phyloP scores from a whole-genome alignment of 2,113 vertebrate genomes.

The Pogona vitticeps region DNA sequence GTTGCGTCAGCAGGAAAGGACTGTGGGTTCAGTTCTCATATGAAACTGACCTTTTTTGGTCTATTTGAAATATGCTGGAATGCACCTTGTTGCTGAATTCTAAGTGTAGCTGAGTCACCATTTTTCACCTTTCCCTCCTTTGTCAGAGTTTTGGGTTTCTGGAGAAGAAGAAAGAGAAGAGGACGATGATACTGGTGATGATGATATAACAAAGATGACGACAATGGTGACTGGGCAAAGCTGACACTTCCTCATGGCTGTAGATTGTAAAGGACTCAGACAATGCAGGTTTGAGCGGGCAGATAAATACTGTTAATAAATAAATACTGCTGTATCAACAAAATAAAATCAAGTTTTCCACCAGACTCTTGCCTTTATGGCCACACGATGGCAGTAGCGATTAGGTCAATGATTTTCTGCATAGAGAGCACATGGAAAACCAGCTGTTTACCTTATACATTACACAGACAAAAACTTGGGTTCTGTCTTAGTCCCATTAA shows the following conservation, averaged over 20 bases:
- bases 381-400: not conserved
- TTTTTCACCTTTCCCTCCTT: not conserved
- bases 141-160: not conserved
- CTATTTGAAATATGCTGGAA: not conserved
- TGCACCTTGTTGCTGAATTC: not conserved
- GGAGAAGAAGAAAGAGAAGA: not conserved
- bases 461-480: too few species aligned
- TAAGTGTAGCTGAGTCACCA: not conserved
- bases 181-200: too few species aligned
- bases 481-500: too few species aligned
- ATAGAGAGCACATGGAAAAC: too few species aligned
- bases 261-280: not conserved
- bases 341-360: not conserved
- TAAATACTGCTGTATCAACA: not conserved
- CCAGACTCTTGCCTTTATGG: not conserved
- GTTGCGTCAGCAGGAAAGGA: not conserved
- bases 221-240: too few species aligned
- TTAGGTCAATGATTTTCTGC: too few species aligned
- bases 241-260: too few species aligned
- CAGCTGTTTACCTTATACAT: too few species aligned
- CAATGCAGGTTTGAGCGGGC: not conserved
- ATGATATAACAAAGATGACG: too few species aligned
- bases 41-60: too few species aligned
- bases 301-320: not conserved
- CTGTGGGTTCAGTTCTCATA: not conserved